These are phyloP conservation scores for Nothobranchius kuhntae DNA, from an alignment of 2,113 vertebrate genomes.

Conservation along the genomic window DNA sequence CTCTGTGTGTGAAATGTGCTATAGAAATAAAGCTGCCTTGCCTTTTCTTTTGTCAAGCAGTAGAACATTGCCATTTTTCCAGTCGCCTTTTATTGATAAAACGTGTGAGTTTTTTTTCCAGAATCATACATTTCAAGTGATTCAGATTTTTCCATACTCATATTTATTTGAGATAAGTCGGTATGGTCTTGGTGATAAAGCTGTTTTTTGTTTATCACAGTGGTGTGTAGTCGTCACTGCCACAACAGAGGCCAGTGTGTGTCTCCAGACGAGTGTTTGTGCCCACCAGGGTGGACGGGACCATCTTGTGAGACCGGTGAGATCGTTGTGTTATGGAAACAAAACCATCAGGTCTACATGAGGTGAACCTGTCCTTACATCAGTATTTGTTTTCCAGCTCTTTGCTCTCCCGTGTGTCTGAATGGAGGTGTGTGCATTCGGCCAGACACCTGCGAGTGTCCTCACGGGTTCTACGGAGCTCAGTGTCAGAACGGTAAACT, in stretches of 20 bases:
- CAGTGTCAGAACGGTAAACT: slow-evolving; percentile 78
- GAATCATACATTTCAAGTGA: too few relatives aligned
- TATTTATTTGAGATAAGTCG: too few relatives aligned
- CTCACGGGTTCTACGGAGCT: slow-evolving; percentile 74
- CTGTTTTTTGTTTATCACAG: slow-evolving; percentile 44
- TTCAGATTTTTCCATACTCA: too few relatives aligned
- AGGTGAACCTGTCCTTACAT: not conserved
- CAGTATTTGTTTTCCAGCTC: slow-evolving; percentile 49
- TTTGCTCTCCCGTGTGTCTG: slow-evolving; percentile 75
- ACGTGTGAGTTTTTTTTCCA: too few relatives aligned
- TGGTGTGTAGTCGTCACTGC: slow-evolving; percentile 84
- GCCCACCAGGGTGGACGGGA: slow-evolving; percentile 79
- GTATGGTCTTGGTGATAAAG: too few relatives aligned
- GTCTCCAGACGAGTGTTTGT: slow-evolving; percentile 79
- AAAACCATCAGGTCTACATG: not conserved
- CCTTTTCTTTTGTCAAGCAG: too few relatives aligned
- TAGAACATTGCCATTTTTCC: too few relatives aligned
- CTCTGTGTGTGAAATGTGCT: too few relatives aligned
- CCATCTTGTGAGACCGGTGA: slow-evolving; percentile 82
- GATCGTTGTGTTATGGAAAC: not conserved
- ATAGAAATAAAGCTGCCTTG: too few relatives aligned
- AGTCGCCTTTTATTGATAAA: too few relatives aligned
- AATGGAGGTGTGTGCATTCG: slow-evolving; percentile 74
- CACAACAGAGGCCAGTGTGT: slow-evolving; percentile 81
- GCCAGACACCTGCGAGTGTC: slow-evolving; percentile 69